A percentile compares a stretch with the other conserved stretches of the same genome.
These are phyloP conservation scores for Morone saxatilis DNA, from an alignment of 2,113 vertebrate genomes.

Conservation along the genomic window DNA sequence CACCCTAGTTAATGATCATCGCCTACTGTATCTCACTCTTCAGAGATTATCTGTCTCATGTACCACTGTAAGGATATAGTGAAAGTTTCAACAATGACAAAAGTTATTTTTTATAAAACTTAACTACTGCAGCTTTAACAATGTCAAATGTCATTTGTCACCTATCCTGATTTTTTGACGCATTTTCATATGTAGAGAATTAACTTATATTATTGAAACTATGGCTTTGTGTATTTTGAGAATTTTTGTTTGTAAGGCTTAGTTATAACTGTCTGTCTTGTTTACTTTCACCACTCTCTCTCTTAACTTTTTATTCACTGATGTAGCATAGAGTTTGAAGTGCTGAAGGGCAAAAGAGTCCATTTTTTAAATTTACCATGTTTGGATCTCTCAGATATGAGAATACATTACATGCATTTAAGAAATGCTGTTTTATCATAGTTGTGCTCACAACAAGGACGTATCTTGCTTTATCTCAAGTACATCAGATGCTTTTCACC, in stretches of 20 bases:
- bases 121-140: too few species aligned
- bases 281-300: background rate
- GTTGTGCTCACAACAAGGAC: background rate
- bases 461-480: background rate
- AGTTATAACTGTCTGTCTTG: background rate
- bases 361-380: background rate
- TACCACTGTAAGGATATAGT: too few species aligned
- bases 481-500: background rate
- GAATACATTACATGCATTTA: background rate
- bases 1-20: too few species aligned
- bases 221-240: background rate
- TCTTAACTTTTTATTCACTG: background rate
- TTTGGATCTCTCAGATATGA: background rate
- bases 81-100: too few species aligned
- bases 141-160: too few species aligned
- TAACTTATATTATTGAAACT: too few species aligned
- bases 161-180: too few species aligned
- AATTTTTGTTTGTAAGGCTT: too few species aligned
- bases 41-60: too few species aligned
- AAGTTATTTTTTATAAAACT: too few species aligned
- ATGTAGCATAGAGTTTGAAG: background rate
- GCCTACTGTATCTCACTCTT: too few species aligned
- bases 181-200: too few species aligned
- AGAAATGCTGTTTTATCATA: background rate
- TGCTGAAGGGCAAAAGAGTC: background rate